phyloP scores from a whole-genome alignment of 2,888 invertebrate species.

The Lithophane ornitopus region DNA sequence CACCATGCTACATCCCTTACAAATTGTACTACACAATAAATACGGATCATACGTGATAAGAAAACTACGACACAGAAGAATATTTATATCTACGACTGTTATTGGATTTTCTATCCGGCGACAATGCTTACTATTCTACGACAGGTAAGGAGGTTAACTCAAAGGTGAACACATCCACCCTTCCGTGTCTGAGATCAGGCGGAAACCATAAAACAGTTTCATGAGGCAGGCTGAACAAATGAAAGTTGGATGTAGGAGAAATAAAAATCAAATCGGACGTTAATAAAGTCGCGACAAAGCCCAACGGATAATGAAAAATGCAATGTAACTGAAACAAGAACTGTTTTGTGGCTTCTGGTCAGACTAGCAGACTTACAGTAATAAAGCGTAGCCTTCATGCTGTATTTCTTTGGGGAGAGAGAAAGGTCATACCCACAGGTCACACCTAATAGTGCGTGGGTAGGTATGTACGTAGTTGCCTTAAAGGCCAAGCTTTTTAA shows the following conservation, averaged over 20 bases:
- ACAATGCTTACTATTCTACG: constrained; percentile 42
- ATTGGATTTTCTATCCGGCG: constrained; percentile 47
- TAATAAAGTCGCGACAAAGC: constrained; percentile 27
- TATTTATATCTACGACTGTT: constrained; percentile 36
- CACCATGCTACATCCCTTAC: constrained; percentile 13
- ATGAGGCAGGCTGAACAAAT: constrained; percentile 19
- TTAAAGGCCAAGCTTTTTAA: no score
- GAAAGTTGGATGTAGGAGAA: constrained; percentile 3
- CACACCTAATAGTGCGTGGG: not conserved
- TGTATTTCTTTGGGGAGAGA: constrained; percentile 15
- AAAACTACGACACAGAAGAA: constrained; percentile 34
- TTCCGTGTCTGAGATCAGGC: constrained; percentile 18
- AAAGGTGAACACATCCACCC: constrained; percentile 24
- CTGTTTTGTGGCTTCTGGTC: constrained; percentile 11
- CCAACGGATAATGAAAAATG: constrained; percentile 41
- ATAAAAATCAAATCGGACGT: constrained; percentile 33
- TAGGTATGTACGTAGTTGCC: not conserved
- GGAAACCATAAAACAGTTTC: constrained; percentile 36
- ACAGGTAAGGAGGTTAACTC: constrained; percentile 29
- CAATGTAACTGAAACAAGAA: constrained; percentile 28
- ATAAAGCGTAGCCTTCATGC: not conserved
- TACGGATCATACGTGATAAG: constrained; percentile 49
- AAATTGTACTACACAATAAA: constrained; percentile 50
- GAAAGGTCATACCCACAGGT: not conserved
- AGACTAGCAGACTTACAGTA: constrained; percentile 1